These are phyloP conservation scores for Kryptopterus vitreolus DNA, from an alignment of 2,797 vertebrate species.

Conservation along the genomic window DNA sequence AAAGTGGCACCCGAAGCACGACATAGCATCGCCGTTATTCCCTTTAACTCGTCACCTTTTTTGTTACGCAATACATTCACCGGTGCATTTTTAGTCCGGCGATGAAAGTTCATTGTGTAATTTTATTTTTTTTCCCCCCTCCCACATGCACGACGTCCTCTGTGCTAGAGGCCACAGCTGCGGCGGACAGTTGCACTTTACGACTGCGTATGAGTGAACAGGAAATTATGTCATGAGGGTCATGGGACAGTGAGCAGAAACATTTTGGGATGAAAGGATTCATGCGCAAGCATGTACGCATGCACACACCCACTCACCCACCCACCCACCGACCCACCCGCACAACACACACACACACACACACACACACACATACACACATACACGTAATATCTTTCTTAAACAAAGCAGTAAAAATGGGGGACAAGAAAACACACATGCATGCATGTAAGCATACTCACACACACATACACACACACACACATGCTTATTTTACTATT, in stretches of 20 bases:
- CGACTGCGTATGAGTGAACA: conserved; percentile 32
- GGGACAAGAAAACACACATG: not conserved
- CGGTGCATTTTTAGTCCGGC: not conserved
- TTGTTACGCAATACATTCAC: not conserved
- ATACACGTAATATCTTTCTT: not conserved
- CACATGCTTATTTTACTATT: not conserved
- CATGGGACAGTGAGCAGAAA: conserved; percentile 13
- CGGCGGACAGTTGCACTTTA: not conserved
- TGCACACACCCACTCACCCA: too few species aligned
- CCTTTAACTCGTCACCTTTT: not conserved
- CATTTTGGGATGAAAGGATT: not conserved
- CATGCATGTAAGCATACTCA: not conserved
- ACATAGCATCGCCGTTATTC: not conserved
- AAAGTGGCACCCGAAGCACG: not conserved
- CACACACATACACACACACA: not conserved
- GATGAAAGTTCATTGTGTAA: conserved; percentile 18
- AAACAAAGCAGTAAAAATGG: not conserved
- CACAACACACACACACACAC: not conserved
- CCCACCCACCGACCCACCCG: not conserved
- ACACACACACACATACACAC: not conserved
- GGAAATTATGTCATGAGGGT: not conserved
- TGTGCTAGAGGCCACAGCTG: conserved; percentile 3
- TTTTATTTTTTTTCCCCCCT: conserved; percentile 27
- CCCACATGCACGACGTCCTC: conserved; percentile 7
- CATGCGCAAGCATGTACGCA: not conserved